phyloP scores from a whole-genome alignment of 2,797 vertebrate species.

The Miichthys miiuy region DNA sequence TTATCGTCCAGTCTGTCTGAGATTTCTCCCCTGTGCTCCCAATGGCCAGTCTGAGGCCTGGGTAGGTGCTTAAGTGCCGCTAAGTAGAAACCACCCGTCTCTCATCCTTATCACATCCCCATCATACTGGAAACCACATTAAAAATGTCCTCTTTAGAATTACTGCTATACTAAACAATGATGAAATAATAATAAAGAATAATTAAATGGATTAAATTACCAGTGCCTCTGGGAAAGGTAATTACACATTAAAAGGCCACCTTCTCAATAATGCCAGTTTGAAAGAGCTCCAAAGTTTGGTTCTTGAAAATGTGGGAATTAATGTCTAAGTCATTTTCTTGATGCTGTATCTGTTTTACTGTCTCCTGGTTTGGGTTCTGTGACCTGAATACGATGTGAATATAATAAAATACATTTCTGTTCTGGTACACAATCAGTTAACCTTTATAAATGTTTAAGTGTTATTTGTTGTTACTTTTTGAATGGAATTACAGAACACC shows the following conservation, averaged over 20 bases:
- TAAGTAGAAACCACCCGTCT: neutral
- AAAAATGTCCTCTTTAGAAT: neutral
- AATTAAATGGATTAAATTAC: neutral
- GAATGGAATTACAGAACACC: neutral
- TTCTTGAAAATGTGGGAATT: neutral
- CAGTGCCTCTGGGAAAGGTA: neutral
- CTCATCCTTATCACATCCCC: neutral
- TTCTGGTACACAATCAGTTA: neutral
- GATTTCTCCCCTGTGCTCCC: neutral
- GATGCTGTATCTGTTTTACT: neutral
- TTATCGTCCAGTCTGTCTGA: neutral
- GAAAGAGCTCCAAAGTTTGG: neutral
- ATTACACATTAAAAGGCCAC: neutral
- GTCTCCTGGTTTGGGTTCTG: neutral
- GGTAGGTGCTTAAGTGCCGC: neutral
- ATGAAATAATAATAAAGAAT: slow-evolving; percentile 5
- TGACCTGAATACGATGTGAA: neutral
- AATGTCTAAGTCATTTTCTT: neutral
- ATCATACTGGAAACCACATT: neutral
- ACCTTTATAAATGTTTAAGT: neutral
- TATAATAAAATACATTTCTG: neutral
- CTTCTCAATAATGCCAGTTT: neutral
- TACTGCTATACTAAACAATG: neutral
- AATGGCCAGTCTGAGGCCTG: slow-evolving; percentile 1
- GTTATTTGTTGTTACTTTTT: neutral